These are phyloP conservation scores for Epicauta chinensis DNA, from an alignment of 1,140 invertebrate genomes.

Conservation along the genomic window DNA sequence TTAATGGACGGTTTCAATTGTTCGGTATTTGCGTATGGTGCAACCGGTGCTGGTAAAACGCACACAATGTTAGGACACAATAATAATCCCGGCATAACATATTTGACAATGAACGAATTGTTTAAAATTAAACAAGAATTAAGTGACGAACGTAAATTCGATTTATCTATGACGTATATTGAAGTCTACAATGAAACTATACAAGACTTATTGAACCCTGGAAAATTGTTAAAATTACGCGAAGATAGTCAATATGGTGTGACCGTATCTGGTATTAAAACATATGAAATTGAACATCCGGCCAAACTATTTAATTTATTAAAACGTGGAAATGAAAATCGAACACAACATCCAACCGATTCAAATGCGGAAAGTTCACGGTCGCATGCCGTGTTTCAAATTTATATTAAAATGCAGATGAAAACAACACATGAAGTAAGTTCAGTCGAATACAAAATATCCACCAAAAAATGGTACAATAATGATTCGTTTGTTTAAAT, in stretches of 20 bases:
- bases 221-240: slow-evolving; percentile 67
- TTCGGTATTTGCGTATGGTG: slow-evolving; percentile 89
- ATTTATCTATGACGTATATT: slow-evolving; percentile 65
- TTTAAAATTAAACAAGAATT: slow-evolving; percentile 74
- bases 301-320: slow-evolving; percentile 79
- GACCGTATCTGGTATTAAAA: slow-evolving; percentile 76
- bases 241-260: slow-evolving; percentile 82
- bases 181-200: slow-evolving; percentile 97
- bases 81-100: slow-evolving; percentile 84
- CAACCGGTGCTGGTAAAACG: slow-evolving; percentile 95
- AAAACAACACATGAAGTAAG: slow-evolving; percentile 25
- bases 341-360: slow-evolving; percentile 96
- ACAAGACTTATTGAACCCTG: slow-evolving; percentile 79
- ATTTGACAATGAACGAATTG: slow-evolving; percentile 82
- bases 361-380: slow-evolving; percentile 94
- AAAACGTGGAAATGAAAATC: slow-evolving; percentile 79
- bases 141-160: slow-evolving; percentile 62
- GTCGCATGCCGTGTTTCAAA: slow-evolving; percentile 95
- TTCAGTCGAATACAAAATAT: too few species aligned
- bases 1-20: slow-evolving; percentile 85
- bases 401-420: slow-evolving; percentile 34
- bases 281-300: slow-evolving; percentile 67
- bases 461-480: too few species aligned
- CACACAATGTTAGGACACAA: slow-evolving; percentile 92
- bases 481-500: too few species aligned